Percentiles rank a stretch among this genome's conserved stretches.
phyloP scores from a whole-genome alignment of 2,888 invertebrate genomes.

The Allygus modestus region DNA sequence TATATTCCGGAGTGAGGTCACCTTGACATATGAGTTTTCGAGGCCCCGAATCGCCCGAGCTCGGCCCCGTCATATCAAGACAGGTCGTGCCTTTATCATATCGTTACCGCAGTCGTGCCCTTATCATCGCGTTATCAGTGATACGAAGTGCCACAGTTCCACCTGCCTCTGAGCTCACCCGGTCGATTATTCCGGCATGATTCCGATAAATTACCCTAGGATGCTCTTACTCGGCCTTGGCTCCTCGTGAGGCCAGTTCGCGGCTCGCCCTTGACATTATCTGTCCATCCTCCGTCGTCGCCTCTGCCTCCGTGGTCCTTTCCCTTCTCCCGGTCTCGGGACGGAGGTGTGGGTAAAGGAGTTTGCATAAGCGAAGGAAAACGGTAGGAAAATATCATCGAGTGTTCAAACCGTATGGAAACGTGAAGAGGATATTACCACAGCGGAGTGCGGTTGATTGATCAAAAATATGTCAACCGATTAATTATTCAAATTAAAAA shows the following conservation, averaged over 20 bases:
- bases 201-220: conserved; percentile 31
- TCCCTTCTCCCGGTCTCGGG: conserved; percentile 16
- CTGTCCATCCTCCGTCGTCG: conserved; percentile 16
- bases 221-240: conserved; percentile 16
- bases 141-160: not conserved
- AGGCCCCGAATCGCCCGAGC: not conserved
- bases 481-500: no score
- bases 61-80: no score
- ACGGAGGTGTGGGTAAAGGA: not conserved
- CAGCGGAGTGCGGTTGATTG: no score
- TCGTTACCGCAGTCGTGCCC: not conserved
- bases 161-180: conserved; percentile 22
- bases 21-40: conserved; percentile 19
- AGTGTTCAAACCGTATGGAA: no score
- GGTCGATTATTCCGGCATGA: conserved; percentile 42
- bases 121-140: conserved; percentile 21
- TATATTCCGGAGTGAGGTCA: no score
- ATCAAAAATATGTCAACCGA: no score
- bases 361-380: no score
- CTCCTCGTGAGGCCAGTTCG: not conserved
- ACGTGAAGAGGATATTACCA: no score
- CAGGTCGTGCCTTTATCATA: not conserved
- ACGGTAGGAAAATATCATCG: no score
- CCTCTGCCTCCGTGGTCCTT: not conserved
- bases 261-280: conserved; percentile 37